These are phyloP conservation scores for Myotis planiceps DNA, from an alignment of 2,797 vertebrate genomes.

Conservation along the genomic window DNA sequence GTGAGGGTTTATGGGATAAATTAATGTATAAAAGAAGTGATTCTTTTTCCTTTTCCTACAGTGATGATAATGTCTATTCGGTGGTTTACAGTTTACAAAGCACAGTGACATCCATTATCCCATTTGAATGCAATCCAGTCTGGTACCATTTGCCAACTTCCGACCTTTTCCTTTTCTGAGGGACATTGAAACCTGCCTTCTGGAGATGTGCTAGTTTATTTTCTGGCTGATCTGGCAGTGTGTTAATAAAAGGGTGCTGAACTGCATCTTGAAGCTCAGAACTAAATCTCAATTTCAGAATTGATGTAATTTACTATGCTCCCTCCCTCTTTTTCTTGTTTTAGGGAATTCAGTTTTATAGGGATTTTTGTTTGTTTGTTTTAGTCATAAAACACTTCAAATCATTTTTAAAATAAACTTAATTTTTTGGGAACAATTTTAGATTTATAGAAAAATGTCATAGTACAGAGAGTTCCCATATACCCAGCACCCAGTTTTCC, in stretches of 20 bases:
- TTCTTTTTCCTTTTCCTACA: neutral
- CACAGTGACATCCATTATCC: neutral
- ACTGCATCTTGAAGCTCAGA: neutral
- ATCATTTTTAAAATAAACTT: neutral
- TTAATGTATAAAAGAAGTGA: neutral
- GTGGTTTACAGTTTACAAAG: neutral
- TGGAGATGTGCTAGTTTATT: neutral
- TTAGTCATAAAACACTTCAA: constrained; percentile 4
- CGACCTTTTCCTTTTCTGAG: constrained; percentile 32
- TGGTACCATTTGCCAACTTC: neutral
- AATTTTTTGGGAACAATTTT: constrained; percentile 28
- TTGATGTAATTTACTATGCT: neutral
- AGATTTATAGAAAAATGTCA: constrained; percentile 30
- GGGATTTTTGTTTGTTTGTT: neutral
- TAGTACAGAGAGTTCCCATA: neutral
- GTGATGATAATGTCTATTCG: neutral
- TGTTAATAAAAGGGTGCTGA: neutral
- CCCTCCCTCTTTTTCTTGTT: neutral
- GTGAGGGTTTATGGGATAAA: neutral
- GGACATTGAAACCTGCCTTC: neutral
- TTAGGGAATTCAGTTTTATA: constrained; percentile 9
- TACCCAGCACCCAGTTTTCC: neutral
- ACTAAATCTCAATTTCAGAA: constrained; percentile 32
- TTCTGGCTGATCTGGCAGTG: neutral
- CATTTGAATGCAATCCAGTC: neutral